These are phyloP conservation scores for Miltochrista miniata DNA, from an alignment of 2,888 invertebrate species.

Conservation along the genomic window DNA sequence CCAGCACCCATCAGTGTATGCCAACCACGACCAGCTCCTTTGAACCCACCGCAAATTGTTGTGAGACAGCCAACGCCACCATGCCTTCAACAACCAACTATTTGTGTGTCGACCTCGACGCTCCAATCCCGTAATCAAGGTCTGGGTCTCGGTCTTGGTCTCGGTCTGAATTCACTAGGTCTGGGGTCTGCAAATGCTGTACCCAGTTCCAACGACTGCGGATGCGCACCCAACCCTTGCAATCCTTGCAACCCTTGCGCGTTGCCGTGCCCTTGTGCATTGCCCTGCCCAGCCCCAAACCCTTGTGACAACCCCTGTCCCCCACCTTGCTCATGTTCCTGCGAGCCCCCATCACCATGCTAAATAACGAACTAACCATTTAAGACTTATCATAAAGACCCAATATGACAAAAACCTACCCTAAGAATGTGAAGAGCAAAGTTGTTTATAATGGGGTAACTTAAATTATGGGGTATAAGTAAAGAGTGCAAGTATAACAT, in stretches of 20 bases:
- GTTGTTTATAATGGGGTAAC: neutral
- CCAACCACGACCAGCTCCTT: conserved; percentile 46
- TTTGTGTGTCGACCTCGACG: conserved; percentile 36
- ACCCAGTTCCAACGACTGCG: neutral
- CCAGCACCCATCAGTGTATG: conserved; percentile 53
- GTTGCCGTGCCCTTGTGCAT: neutral
- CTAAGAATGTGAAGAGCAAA: neutral
- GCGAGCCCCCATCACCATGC: conserved; percentile 21
- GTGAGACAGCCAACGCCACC: conserved; percentile 50
- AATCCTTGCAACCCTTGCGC: neutral
- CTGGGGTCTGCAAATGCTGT: neutral
- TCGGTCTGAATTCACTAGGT: neutral
- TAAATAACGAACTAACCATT: conserved; percentile 12
- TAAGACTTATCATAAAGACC: conserved; percentile 12
- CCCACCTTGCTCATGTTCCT: conserved; percentile 16
- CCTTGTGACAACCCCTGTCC: conserved; percentile 4
- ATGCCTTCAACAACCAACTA: conserved; percentile 49
- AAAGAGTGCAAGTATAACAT: conserved; percentile 10
- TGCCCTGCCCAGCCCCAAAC: neutral
- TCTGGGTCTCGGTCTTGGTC: neutral
- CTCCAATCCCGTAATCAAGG: conserved; percentile 11
- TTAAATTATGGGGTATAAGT: no score
- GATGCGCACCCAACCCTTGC: neutral
- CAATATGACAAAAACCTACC: neutral
- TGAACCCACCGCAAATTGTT: conserved; percentile 52